Conservation (phyloP, 2,113 vertebrate species). For the Cheirogaleus medius region DNA sequence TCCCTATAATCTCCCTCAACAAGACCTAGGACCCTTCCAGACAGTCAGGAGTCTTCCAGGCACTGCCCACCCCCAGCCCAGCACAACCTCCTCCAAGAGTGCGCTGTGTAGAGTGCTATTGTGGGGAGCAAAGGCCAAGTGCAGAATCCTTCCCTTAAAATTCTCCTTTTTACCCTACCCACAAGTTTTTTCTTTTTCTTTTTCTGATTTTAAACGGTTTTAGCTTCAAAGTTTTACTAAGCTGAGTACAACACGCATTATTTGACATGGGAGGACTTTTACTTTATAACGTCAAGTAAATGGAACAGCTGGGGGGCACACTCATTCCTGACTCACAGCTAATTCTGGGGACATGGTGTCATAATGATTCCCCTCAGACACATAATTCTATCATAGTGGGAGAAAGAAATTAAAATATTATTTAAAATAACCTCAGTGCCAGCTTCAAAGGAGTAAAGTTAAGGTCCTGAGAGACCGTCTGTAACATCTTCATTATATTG, state of each 20-base stretch:
- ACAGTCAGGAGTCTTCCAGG: background rate
- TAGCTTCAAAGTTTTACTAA: background rate
- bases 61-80: rapidly evolving
- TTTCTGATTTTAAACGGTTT: background rate
- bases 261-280: background rate
- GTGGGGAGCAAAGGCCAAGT: background rate
- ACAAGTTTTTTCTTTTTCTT: background rate
- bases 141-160: background rate
- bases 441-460: background rate
- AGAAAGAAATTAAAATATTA: constrained; percentile 18
- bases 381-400: background rate
- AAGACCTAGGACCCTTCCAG: background rate
- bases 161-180: background rate
- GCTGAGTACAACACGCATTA: background rate
- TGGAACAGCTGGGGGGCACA: background rate
- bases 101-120: background rate
- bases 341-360: background rate
- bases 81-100: too few species aligned
- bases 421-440: background rate
- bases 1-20: too few species aligned
- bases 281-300: background rate
- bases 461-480: background rate
- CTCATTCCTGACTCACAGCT: background rate
- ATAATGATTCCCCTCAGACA: background rate
- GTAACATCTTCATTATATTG: background rate